These are phyloP conservation scores for Crossaster papposus DNA, from an alignment of 53 echinoderm and acorn worm genomes.

Conservation along the genomic window DNA sequence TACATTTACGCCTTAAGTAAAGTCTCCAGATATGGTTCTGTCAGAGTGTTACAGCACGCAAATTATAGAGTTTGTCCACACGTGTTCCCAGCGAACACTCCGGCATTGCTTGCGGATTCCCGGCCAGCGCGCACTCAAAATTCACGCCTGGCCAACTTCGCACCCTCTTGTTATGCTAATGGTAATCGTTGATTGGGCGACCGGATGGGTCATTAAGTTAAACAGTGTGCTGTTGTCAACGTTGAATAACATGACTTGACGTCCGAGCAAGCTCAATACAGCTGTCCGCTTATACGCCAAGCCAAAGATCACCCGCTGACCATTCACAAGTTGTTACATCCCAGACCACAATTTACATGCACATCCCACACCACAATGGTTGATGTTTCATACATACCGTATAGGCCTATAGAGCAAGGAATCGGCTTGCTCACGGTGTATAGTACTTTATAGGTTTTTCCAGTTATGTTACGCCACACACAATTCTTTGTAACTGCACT, in stretches of 20 bases:
- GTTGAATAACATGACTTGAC: conserved; percentile 11
- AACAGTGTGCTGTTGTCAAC: conserved; percentile 42
- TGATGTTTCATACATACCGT: too few relatives aligned
- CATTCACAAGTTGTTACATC: too few relatives aligned
- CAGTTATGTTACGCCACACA: too few relatives aligned
- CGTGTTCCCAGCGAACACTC: neutral
- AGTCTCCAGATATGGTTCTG: too few relatives aligned
- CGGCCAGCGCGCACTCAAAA: neutral
- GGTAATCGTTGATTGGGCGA: conserved; percentile 1
- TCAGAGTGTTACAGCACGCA: too few relatives aligned
- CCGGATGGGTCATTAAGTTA: conserved; percentile 42
- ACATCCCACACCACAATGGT: too few relatives aligned
- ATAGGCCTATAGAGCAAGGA: too few relatives aligned
- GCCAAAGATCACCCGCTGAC: neutral
- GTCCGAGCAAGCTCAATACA: neutral
- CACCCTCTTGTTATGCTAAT: conserved; percentile 62
- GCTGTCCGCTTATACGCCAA: neutral
- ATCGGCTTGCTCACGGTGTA: too few relatives aligned
- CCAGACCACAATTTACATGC: too few relatives aligned
- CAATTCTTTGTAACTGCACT: too few relatives aligned
- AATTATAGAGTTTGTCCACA: neutral
- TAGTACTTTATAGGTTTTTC: too few relatives aligned
- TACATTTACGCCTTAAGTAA: neutral
- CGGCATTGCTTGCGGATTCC: neutral
- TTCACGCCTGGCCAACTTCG: conserved; percentile 45